These are phyloP conservation scores for Pristionchus japonicus DNA, from an alignment of 2,888 invertebrate species.

Conservation along the genomic window DNA sequence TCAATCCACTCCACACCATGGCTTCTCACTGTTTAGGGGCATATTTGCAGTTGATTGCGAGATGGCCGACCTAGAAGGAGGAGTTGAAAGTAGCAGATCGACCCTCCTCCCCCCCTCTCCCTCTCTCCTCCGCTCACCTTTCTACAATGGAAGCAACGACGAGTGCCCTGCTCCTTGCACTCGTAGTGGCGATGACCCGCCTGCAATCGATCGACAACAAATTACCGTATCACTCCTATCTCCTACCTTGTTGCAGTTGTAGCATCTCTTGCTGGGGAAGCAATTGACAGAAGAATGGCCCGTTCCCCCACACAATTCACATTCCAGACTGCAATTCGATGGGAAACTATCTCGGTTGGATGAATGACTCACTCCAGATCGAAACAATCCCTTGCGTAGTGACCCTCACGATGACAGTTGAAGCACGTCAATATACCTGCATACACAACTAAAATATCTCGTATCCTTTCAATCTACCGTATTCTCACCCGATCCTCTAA, in stretches of 20 bases:
- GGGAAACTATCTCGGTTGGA: not conserved
- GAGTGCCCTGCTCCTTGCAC: conserved; percentile 27
- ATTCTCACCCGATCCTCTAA: not conserved
- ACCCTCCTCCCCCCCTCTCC: not conserved
- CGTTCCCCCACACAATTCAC: not conserved
- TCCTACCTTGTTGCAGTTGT: conserved; percentile 38
- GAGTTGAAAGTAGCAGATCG: not conserved
- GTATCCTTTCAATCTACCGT: not conserved
- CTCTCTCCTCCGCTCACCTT: too few species aligned
- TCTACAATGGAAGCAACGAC: conserved; percentile 35
- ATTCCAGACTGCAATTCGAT: conserved; percentile 1
- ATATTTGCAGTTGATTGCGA: conserved; percentile 26
- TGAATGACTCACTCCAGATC: not conserved
- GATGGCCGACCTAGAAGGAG: conserved; percentile 6
- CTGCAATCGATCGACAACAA: not conserved
- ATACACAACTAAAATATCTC: too few species aligned
- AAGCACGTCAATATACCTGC: not conserved
- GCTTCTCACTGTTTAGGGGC: not conserved
- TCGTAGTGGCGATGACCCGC: conserved; percentile 19
- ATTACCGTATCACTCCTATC: not conserved
- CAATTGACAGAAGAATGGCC: not conserved
- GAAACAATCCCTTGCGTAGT: not conserved
- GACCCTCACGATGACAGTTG: conserved; percentile 8
- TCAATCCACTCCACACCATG: not conserved
- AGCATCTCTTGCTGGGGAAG: conserved; percentile 36